A percentile compares a stretch with the other conserved stretches of the same genome.
Conservation (phyloP, 2,888 invertebrate species). For the Choristoneura rosaceana region DNA sequence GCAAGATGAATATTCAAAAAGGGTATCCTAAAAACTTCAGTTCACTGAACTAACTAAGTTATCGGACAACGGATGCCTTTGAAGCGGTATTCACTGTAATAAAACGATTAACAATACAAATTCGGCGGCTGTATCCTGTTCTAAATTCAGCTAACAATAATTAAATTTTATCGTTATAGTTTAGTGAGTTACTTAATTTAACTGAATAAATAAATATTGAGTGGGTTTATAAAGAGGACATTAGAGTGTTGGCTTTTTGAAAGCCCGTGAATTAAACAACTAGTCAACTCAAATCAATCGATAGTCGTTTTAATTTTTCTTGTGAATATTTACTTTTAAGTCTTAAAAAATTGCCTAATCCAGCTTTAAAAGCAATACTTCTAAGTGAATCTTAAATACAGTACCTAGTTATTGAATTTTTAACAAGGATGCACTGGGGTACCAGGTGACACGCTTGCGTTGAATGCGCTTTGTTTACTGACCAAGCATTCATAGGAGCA, state of each 20-base stretch:
- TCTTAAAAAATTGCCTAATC: too few species aligned
- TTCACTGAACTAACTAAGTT: constrained; percentile 55
- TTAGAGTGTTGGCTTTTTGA: too few species aligned
- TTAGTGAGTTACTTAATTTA: not conserved
- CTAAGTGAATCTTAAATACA: not conserved
- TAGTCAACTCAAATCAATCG: too few species aligned
- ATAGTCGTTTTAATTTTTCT: too few species aligned
- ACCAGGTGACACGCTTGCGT: constrained; percentile 73
- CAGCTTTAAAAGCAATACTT: not conserved
- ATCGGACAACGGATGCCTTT: constrained; percentile 55
- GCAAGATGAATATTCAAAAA: constrained; percentile 56
- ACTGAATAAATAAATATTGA: not conserved
- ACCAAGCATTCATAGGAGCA: constrained; percentile 65
- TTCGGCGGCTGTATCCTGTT: not conserved
- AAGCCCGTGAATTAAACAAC: too few species aligned
- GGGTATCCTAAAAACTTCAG: constrained; percentile 50
- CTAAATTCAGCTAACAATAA: not conserved
- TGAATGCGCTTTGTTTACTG: constrained; percentile 72
- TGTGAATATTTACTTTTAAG: too few species aligned
- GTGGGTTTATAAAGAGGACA: not conserved
- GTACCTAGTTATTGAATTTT: not conserved
- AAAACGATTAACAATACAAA: constrained; percentile 5
- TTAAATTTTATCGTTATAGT: constrained; percentile 4
- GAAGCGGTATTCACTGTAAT: constrained; percentile 45
- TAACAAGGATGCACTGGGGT: constrained; percentile 63